phyloP scores from a whole-genome alignment of 2,113 vertebrate genomes.

The Vidua macroura region DNA sequence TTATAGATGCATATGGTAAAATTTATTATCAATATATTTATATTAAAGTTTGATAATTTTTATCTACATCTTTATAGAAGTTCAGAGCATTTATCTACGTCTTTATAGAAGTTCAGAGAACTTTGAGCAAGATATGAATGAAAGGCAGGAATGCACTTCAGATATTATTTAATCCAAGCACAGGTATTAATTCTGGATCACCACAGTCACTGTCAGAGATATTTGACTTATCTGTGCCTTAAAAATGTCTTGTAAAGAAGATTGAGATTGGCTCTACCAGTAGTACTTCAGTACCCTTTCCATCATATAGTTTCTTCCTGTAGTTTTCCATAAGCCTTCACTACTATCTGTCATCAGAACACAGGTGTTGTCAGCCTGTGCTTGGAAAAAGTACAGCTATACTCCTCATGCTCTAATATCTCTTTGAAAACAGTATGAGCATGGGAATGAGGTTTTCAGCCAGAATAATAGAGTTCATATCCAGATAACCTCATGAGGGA shows the following conservation, averaged over 20 bases:
- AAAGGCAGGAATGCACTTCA: not conserved
- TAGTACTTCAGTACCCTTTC: not conserved
- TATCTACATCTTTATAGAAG: not conserved
- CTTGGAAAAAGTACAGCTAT: not conserved
- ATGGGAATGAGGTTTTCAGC: slow-evolving; percentile 5
- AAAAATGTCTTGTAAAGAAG: not conserved
- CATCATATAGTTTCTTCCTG: not conserved
- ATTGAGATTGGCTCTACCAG: not conserved
- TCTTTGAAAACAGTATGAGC: not conserved
- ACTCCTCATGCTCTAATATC: not conserved
- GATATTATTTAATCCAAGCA: not conserved
- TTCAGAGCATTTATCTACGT: not conserved
- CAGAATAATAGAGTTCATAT: not conserved
- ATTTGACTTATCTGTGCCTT: not conserved
- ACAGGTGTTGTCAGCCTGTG: not conserved
- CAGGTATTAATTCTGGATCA: not conserved
- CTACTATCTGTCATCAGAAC: not conserved
- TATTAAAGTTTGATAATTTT: not conserved
- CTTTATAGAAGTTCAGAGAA: not conserved
- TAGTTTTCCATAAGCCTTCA: not conserved
- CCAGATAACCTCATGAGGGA: not conserved
- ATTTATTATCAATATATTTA: not conserved
- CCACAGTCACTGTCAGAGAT: not conserved
- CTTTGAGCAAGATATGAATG: not conserved
- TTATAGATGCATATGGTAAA: not conserved